Conservation (phyloP, 2,888 invertebrate genomes). For the Xylophagus ater region DNA sequence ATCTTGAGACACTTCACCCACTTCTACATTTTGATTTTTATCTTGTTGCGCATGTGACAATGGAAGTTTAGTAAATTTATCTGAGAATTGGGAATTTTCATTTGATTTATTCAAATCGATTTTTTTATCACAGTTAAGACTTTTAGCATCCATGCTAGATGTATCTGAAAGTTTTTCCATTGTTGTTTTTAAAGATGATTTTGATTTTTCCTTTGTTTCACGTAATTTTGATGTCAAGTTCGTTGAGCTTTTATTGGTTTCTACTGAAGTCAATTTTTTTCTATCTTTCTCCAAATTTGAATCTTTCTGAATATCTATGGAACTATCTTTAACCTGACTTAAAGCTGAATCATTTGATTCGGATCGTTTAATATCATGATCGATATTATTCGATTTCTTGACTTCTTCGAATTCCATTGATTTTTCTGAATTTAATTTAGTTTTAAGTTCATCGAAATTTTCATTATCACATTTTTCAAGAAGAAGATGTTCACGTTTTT, state of each 20-base stretch:
- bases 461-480: slow-evolving; percentile 4
- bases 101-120: slow-evolving; percentile 9
- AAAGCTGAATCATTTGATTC: slow-evolving; percentile 20
- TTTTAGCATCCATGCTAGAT: slow-evolving; percentile 1
- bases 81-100: not conserved
- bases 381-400: slow-evolving; percentile 14
- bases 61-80: no score
- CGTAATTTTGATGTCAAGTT: slow-evolving; percentile 1
- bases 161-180: not conserved
- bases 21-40: no score
- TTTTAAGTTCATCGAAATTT: slow-evolving; percentile 20
- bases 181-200: slow-evolving; percentile 17
- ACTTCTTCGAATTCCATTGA: slow-evolving; percentile 20
- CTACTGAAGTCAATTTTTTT: not conserved
- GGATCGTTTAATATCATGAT: slow-evolving; percentile 13
- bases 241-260: slow-evolving; percentile 4
- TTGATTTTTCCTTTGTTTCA: slow-evolving; percentile 16
- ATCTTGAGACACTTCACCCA: no score
- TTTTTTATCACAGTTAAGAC: slow-evolving; percentile 5
- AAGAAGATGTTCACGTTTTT: slow-evolving; percentile 19
- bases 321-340: not conserved
- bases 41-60: no score
- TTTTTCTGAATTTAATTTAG: slow-evolving; percentile 18
- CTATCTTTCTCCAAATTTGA: not conserved
- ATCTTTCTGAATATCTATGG: not conserved